A percentile compares a stretch with the other conserved stretches of the same genome.
phyloP scores from a whole-genome alignment of 2,113 vertebrate genomes.

The Gobio gobio region DNA sequence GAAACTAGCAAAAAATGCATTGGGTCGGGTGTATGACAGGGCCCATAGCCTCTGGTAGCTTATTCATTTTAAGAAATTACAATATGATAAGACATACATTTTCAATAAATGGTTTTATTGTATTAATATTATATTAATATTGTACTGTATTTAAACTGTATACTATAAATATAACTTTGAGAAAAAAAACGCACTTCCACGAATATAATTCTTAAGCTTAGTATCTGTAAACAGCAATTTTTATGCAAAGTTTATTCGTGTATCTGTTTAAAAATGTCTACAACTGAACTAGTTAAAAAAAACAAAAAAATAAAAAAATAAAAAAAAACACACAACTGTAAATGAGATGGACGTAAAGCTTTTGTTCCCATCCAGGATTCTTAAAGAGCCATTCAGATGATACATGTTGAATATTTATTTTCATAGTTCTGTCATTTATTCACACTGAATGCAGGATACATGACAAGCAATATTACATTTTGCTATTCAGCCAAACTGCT shows the following conservation, averaged over 20 bases:
- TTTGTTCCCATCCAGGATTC: not conserved
- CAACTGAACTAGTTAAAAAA: not conserved
- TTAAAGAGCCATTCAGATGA: not conserved
- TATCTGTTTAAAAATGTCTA: not conserved
- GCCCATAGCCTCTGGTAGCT: not conserved
- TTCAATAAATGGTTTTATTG: not conserved
- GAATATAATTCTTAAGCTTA: no score
- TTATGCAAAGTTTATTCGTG: no score
- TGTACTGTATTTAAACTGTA: no score
- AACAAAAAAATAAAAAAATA: not conserved
- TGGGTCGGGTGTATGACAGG: no score
- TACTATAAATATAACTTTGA: no score
- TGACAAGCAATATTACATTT: constrained; percentile 26
- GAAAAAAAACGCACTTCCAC: no score
- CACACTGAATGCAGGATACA: not conserved
- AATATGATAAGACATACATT: not conserved
- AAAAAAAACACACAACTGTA: not conserved
- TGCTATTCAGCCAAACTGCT: constrained; percentile 28
- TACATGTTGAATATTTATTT: not conserved
- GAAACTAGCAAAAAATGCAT: no score
- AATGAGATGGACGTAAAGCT: not conserved
- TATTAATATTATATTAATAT: no score
- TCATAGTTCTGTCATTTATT: not conserved
- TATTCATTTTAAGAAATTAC: not conserved
- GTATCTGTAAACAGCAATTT: no score